Conservation (phyloP, 1,140 invertebrate species). For the Dysdera silvatica region DNA sequence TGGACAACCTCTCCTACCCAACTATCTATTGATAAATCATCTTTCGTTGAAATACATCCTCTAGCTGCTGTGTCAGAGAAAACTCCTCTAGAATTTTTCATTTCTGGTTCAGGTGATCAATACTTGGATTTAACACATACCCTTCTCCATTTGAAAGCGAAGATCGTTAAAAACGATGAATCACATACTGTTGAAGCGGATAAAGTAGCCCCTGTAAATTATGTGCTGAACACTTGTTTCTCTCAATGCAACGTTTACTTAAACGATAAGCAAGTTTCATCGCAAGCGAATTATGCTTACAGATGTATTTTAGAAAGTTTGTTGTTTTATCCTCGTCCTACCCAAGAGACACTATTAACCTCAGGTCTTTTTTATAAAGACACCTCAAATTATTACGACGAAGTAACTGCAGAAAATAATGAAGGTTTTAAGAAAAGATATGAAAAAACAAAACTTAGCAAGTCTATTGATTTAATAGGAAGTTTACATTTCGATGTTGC, state of each 20-base stretch:
- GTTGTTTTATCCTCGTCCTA: conserved; percentile 1
- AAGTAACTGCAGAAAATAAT: background rate
- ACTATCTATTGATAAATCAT: background rate
- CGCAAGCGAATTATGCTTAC: conserved; percentile 4
- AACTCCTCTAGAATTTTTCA: conserved; percentile 12
- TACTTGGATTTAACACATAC: conserved; percentile 15
- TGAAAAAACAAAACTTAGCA: background rate
- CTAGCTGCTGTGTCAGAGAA: background rate
- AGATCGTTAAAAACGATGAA: background rate
- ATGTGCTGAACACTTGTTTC: conserved; percentile 4
- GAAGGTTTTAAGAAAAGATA: background rate
- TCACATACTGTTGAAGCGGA: background rate
- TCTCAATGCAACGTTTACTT: conserved; percentile 3
- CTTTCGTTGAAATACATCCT: background rate
- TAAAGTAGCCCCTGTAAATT: conserved; percentile 2
- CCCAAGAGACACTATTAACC: conserved; percentile 1
- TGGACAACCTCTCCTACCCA: background rate
- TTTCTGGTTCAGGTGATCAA: background rate
- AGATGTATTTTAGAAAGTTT: background rate
- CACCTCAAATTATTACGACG: background rate
- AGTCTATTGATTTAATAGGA: background rate
- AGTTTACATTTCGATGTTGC: conserved; percentile 6
- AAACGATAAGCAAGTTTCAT: background rate
- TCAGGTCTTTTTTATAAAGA: conserved; percentile 1
- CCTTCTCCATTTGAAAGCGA: background rate